phyloP scores from a whole-genome alignment of 2,888 invertebrate species.

The Thera britannica region DNA sequence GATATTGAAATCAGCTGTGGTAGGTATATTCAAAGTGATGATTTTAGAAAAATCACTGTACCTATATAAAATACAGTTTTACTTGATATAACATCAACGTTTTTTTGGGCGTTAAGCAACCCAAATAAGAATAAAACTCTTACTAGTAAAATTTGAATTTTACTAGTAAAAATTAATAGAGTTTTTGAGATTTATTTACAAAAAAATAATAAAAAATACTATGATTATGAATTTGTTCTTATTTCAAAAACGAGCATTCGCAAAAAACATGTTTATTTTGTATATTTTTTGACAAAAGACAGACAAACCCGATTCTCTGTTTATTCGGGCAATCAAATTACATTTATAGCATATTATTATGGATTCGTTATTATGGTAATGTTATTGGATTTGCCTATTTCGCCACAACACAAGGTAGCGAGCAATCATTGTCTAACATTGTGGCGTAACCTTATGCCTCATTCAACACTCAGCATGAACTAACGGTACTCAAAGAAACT shows the following conservation, averaged over 20 bases:
- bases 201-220: no score
- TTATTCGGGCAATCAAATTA: no score
- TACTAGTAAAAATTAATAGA: no score
- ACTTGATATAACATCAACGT: background rate
- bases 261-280: no score
- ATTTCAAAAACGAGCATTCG: no score
- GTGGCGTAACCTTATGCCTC: constrained; percentile 27
- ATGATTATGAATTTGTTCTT: no score
- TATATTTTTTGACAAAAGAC: no score
- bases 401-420: constrained; percentile 6
- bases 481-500: constrained; percentile 59
- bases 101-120: no score
- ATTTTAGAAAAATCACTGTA: background rate
- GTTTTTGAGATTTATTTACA: no score
- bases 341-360: background rate
- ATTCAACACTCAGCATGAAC: constrained; percentile 29
- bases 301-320: no score
- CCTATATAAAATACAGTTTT: background rate
- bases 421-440: constrained; percentile 18
- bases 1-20: background rate
- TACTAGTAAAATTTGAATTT: no score
- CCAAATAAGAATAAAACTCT: no score
- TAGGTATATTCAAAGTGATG: background rate
- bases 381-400: constrained; percentile 8
- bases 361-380: background rate